These are phyloP conservation scores for rabbit (Oryctolagus cuniculus) DNA, from an alignment of 2,113 vertebrate genomes.

Conservation along the genomic window mOryCun1.1 NC_091453.1:52830001-52830500, in stretches of 20 bases:
- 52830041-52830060: not conserved
- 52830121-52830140: not conserved
- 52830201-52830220: not conserved
- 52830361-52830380: not conserved
- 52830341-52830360: not conserved
- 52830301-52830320: not conserved
- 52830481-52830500: not conserved
- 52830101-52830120: not conserved
- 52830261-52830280: not conserved
- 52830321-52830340: not conserved
- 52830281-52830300: not conserved
- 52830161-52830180: not conserved
- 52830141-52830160: not conserved
- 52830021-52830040: too few species aligned
- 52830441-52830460: not conserved
- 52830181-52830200: not conserved
- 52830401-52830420: not conserved
- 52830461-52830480: not conserved
- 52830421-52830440: not conserved
- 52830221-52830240: not conserved
- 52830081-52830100: not conserved
- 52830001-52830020: not conserved
- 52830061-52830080: not conserved
- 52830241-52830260: not conserved
- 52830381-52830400: not conserved